Evolutionary conservation across 2,113 vertebrate species (phyloP).

Genomic region (Felis catus): DNA sequence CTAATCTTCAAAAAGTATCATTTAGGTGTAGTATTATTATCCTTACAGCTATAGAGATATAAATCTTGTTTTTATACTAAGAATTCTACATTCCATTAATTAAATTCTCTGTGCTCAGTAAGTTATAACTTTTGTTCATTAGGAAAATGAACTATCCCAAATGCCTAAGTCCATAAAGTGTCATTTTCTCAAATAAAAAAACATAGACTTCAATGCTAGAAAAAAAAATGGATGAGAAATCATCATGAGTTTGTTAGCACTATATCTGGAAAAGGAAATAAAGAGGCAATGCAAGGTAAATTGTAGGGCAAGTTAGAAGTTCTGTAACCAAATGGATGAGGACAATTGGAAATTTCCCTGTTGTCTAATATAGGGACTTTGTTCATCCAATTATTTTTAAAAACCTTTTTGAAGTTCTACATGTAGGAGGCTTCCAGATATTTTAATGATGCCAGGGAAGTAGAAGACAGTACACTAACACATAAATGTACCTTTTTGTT

Average conservation of each 20-base stretch:
- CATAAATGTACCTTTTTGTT: neutral
- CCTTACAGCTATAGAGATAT: neutral
- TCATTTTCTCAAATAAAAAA: slow-evolving; percentile 12
- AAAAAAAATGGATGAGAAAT: neutral
- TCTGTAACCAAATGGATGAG: neutral
- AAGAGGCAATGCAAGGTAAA: neutral
- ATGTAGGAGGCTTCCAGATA: neutral
- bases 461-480: neutral
- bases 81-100: neutral
- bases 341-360: neutral
- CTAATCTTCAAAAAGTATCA: neutral
- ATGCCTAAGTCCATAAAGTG: neutral
- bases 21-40: neutral
- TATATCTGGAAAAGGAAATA: neutral
- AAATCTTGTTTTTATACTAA: neutral
- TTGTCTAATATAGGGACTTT: neutral
- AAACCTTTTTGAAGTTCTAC: neutral
- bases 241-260: neutral
- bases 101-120: neutral
- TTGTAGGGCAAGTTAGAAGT: neutral
- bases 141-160: neutral
- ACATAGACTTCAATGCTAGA: neutral
- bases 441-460: neutral
- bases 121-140: neutral
- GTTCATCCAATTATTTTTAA: neutral